These are phyloP conservation scores for Zoanthus sansibaricus DNA, from an alignment of 92 coral and sea anemone genomes.

Conservation along the genomic window DNA sequence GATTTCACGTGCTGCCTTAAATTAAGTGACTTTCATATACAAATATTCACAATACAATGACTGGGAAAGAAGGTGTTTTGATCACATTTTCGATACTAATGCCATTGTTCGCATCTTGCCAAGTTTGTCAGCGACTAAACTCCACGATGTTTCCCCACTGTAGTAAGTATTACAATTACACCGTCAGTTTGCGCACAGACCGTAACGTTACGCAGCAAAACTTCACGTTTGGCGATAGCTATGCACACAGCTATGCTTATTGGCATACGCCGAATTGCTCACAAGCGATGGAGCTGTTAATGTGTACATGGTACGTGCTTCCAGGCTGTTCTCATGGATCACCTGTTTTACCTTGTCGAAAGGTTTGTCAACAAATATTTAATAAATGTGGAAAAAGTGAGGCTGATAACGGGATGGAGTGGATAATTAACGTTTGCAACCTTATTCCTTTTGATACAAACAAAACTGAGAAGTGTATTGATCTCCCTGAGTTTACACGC, in stretches of 20 bases:
- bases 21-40: neutral
- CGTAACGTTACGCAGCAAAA: conserved; percentile 16
- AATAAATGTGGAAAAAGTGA: conserved; percentile 21
- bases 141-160: conserved; percentile 23
- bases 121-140: conserved; percentile 22
- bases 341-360: conserved; percentile 28
- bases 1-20: neutral
- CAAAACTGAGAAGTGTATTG: conserved; percentile 6
- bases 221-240: neutral
- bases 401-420: conserved; percentile 12
- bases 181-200: conserved; percentile 2
- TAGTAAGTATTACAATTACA: conserved; percentile 27
- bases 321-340: conserved; percentile 27
- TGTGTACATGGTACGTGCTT: conserved; percentile 26
- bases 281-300: conserved; percentile 8
- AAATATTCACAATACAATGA: neutral
- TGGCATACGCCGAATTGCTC: conserved; percentile 17
- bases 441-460: conserved; percentile 1
- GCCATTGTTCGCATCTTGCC: neutral
- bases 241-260: neutral
- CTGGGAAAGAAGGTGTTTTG: neutral
- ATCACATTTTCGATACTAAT: neutral
- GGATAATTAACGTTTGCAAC: conserved; percentile 27
- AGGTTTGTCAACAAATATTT: conserved; percentile 25
- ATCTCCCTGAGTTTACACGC: conserved; percentile 34